Percentiles rank a stretch among this genome's conserved stretches.
Evolutionary conservation across 2,888 invertebrate genomes (phyloP).

Genomic region (Drosophila paranaensis): DNA sequence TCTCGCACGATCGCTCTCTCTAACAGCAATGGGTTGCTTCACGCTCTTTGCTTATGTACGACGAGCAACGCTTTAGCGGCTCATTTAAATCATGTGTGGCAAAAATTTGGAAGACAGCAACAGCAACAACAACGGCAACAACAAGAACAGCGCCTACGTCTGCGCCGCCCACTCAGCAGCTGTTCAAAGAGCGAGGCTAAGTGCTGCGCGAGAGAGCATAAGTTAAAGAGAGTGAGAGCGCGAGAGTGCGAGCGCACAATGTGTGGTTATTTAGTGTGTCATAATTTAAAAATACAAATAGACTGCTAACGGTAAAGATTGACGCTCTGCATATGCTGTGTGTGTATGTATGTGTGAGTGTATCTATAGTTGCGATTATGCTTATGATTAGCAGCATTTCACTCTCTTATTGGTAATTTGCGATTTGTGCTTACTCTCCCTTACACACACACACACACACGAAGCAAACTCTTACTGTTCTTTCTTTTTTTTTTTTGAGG

Average conservation of each 20-base stretch:
- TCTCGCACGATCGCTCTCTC: background rate
- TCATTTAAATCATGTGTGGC: slow-evolving; percentile 59
- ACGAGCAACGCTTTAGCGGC: slow-evolving; percentile 45
- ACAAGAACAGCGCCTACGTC: slow-evolving; percentile 26
- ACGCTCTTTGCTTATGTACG: slow-evolving; percentile 39
- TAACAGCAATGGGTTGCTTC: slow-evolving; percentile 7
- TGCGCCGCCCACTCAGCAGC: slow-evolving; percentile 70
- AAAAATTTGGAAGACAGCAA: slow-evolving; percentile 47
- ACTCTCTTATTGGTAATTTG: slow-evolving; percentile 45
- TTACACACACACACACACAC: slow-evolving; percentile 4
- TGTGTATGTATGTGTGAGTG: background rate
- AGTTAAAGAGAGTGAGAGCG: slow-evolving; percentile 19
- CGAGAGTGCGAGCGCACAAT: slow-evolving; percentile 4
- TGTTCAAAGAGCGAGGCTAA: slow-evolving; percentile 63
- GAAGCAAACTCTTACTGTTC: slow-evolving; percentile 19
- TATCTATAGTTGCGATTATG: slow-evolving; percentile 33
- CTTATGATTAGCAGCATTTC: slow-evolving; percentile 55
- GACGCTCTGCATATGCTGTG: slow-evolving; percentile 29
- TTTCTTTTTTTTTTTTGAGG: slow-evolving; percentile 41
- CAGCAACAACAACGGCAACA: slow-evolving; percentile 26
- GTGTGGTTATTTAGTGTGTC: slow-evolving; percentile 72
- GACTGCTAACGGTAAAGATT: slow-evolving; percentile 67
- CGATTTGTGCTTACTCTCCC: slow-evolving; percentile 37
- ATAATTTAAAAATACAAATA: slow-evolving; percentile 82
- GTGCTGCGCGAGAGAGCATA: slow-evolving; percentile 2